Evolutionary conservation across 2,113 vertebrate genomes (phyloP), one percentile per base, ranked within the genome.

Genomic region (Malaclemys terrapin): DNA sequence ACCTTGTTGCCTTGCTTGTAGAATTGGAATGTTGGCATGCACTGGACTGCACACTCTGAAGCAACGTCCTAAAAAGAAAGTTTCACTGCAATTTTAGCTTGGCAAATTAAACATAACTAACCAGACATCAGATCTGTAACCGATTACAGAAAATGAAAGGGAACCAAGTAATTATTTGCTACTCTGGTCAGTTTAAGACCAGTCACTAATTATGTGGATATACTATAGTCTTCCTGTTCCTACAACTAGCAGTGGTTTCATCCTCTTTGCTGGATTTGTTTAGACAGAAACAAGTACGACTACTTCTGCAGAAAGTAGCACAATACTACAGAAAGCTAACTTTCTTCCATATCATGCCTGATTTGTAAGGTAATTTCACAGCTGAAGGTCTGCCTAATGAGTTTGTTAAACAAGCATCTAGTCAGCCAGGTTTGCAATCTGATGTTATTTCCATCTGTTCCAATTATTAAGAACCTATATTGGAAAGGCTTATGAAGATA

Each of bases 21-120:
- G 97, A 99, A 99, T 1, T 98, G 98, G 98, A 99, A 99, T 2
- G 99, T 99, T 56, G 99, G 99, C 99, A 99, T 99, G 96, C 98
- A 99, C 4, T 72, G 98, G 82, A 99, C 98, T 1, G 94, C 90
- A 13, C 98, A 99, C 0, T 82, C 10, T 6, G 79, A 0, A 87
- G 98, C 98, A 38, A 99, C 97, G 0, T 99, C 99, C 99, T 99
- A 88, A 29, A 97, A 96, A 45, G 50, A 93, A 90, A 93, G 29
- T 35, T 59, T 49, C 62, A 84, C 12, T n/a, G 19, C 0, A 53
- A 45, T 56, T 22, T 69, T 94, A 38, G 93, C 52, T 3, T 87
- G 3, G 17, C 12, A 14, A 82, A 6, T 4, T 57, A 10, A 83
- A 54, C 29, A 13, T 49, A 76, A 42, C 25, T 19, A 47, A 25